Evolutionary conservation across 2,797 vertebrate species (phyloP).

Genomic region (Anisognathus igniventris): DNA sequence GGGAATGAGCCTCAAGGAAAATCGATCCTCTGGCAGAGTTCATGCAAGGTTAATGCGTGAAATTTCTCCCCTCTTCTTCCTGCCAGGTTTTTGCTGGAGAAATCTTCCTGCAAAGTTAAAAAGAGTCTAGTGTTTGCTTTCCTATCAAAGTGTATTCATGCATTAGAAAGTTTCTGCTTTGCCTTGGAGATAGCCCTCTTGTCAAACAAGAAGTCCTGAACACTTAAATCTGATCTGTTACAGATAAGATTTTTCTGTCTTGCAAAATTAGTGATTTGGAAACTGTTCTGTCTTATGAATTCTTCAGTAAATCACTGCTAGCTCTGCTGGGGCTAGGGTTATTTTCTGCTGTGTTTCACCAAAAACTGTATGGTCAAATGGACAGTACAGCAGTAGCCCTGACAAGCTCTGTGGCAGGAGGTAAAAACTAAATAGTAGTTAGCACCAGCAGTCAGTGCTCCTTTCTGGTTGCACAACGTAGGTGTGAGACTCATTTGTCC

Average conservation of each 20-base stretch:
- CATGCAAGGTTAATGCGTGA: conserved; percentile 22
- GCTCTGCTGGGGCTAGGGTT: neutral
- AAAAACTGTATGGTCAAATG: neutral
- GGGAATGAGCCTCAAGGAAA: neutral
- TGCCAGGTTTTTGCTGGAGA: neutral
- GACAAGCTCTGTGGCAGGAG: neutral
- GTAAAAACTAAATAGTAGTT: neutral
- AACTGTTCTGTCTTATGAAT: neutral
- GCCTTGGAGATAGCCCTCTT: neutral
- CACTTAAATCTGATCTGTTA: neutral
- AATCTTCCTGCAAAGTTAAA: neutral
- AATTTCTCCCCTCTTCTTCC: conserved; percentile 8
- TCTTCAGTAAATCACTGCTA: neutral
- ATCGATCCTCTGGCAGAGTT: conserved; percentile 13
- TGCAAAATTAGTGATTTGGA: neutral
- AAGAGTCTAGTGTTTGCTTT: neutral
- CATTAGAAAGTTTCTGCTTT: neutral
- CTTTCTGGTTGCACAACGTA: neutral
- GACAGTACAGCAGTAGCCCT: neutral
- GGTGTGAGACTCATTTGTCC: neutral
- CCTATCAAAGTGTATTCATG: neutral
- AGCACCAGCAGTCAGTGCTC: neutral
- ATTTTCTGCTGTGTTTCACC: neutral
- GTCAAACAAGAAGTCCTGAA: neutral
- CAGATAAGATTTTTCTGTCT: neutral